Percentiles rank a stretch among this genome's conserved stretches.
These are phyloP conservation scores for Drosophila oshimai DNA, from an alignment of 1,140 invertebrate genomes.

Conservation along the genomic window DNA sequence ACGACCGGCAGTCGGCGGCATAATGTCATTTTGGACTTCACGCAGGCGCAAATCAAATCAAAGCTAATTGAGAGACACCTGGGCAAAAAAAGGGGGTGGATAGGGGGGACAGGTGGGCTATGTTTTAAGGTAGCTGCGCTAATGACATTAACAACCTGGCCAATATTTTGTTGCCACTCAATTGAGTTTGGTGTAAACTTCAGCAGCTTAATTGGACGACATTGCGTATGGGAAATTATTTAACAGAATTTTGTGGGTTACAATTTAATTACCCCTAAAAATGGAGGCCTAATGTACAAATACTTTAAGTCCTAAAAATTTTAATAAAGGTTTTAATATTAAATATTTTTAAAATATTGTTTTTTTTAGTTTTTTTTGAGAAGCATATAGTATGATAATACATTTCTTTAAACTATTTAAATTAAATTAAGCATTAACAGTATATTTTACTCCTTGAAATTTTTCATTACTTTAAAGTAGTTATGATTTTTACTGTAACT, in stretches of 20 bases:
- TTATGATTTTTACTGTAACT: background rate
- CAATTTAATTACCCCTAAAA: conserved; percentile 1
- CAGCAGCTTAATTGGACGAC: conserved; percentile 2
- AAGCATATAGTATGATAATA: too few relatives aligned
- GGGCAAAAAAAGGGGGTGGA: background rate
- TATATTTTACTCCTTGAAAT: too few relatives aligned
- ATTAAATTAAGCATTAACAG: too few relatives aligned
- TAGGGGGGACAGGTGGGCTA: background rate
- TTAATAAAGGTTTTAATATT: too few relatives aligned
- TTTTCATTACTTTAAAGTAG: too few relatives aligned
- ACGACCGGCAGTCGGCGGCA: conserved; percentile 17
- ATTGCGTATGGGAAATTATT: background rate
- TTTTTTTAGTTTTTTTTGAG: too few relatives aligned
- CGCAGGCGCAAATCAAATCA: conserved; percentile 45
- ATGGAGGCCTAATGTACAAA: background rate
- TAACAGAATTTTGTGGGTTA: conserved; percentile 16
- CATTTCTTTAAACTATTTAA: too few relatives aligned
- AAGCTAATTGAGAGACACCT: conserved; percentile 26
- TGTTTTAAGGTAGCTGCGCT: conserved; percentile 11
- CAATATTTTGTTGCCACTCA: conserved; percentile 44
- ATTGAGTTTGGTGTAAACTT: conserved; percentile 41
- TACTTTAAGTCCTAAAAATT: too few relatives aligned
- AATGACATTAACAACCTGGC: conserved; percentile 38
- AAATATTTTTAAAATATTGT: too few relatives aligned
- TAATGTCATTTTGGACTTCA: conserved; percentile 27